Conservation (phyloP, 2,888 invertebrate genomes). For the Synergus gifuensis region DNA sequence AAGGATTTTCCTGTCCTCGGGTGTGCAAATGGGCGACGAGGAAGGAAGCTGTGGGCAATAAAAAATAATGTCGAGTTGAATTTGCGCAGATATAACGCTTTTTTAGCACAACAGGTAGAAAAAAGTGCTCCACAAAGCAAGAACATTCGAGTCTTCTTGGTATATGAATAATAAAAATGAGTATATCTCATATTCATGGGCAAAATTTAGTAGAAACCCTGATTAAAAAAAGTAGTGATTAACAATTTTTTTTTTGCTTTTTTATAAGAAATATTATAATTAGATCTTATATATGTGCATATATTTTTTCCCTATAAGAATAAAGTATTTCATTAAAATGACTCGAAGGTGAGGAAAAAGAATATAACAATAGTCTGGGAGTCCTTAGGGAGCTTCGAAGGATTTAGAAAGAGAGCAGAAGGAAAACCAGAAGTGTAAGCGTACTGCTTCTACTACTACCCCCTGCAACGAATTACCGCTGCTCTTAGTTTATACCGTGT, state of each 20-base stretch:
- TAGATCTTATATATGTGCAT: no score
- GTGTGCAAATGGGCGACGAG: slow-evolving; percentile 34
- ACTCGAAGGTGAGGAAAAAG: not conserved
- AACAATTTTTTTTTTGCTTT: no score
- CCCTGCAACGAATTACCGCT: slow-evolving; percentile 74
- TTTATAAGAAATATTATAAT: no score
- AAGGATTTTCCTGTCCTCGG: slow-evolving; percentile 33
- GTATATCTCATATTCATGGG: not conserved
- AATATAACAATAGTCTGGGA: slow-evolving; percentile 22
- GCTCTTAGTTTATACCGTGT: slow-evolving; percentile 73
- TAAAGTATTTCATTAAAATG: not conserved
- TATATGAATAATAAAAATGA: not conserved
- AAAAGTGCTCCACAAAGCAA: not conserved
- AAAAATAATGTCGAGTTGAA: slow-evolving; percentile 7
- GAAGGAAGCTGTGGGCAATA: slow-evolving; percentile 23
- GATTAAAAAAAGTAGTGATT: no score
- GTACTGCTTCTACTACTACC: slow-evolving; percentile 57
- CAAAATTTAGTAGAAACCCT: no score
- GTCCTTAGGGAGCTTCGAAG: not conserved
- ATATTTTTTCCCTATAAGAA: not conserved
- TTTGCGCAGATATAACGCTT: slow-evolving; percentile 24
- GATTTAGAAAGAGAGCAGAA: slow-evolving; percentile 21
- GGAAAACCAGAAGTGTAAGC: slow-evolving; percentile 15
- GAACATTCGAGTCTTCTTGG: not conserved
- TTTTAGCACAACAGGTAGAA: slow-evolving; percentile 1